These are phyloP conservation scores for Mechanitis mazaeus DNA, from an alignment of 2,888 invertebrate species.

Conservation along the genomic window DNA sequence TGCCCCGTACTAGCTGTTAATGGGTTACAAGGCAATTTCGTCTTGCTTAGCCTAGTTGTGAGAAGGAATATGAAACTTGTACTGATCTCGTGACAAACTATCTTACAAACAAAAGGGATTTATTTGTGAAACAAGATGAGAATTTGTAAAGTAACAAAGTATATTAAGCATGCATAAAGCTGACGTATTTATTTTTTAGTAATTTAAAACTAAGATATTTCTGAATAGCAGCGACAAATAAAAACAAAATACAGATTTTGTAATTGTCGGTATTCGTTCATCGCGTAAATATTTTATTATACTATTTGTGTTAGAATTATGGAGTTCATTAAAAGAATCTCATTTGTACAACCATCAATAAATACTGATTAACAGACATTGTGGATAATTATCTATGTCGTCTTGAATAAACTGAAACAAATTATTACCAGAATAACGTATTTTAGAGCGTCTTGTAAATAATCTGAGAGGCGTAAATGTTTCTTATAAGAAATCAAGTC, in stretches of 20 bases:
- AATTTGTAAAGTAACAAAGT: not conserved
- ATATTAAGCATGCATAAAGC: no score
- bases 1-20: constrained; percentile 29
- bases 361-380: constrained; percentile 20
- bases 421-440: constrained; percentile 35
- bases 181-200: no score
- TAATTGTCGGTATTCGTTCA: constrained; percentile 15
- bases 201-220: no score
- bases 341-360: constrained; percentile 22
- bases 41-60: constrained; percentile 15
- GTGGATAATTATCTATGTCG: constrained; percentile 21
- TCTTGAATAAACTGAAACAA: constrained; percentile 23
- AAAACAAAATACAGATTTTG: constrained; percentile 9
- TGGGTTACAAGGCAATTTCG: constrained; percentile 29
- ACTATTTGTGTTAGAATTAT: constrained; percentile 20
- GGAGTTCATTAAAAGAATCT: constrained; percentile 22
- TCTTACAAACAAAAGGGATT: not conserved
- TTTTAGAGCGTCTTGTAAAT: constrained; percentile 44
- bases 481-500: constrained; percentile 36
- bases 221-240: not conserved
- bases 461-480: constrained; percentile 39
- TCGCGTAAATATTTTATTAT: constrained; percentile 18
- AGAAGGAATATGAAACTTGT: not conserved
- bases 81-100: constrained; percentile 5
- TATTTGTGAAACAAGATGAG: not conserved